Base-by-base conservation (phyloP, 1,140 invertebrate species). In the Calliphora vicina region DNA sequence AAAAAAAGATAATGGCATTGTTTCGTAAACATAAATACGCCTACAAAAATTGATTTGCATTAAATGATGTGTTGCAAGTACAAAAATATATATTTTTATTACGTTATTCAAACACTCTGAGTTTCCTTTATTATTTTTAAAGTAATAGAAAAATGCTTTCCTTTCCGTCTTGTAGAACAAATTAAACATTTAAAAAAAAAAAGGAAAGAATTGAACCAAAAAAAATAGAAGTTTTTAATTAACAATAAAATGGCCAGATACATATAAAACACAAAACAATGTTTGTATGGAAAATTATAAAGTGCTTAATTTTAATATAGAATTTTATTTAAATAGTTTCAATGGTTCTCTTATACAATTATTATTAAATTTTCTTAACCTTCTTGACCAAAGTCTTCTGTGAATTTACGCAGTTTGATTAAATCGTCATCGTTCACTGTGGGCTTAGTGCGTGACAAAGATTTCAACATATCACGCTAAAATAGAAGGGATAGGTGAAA, bases 381-480 rank as follows among this genome's bases (percentile, higher is more conserved):
- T 92, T 99, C 99, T 92, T 99, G 98, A 27, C 99, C 99, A 92
- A 99, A 99, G 92, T 99, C 98, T 90, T 97, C 95, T 91, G 96
- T 99, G 91, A 99, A 99, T 90, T 99, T 97, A 87, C 97, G 94
- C 86, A 99, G 91, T 91, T 99, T 99, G 29, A 94, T 93, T 92
- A 99, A 94, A 91, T 99, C 99, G 72, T 97, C 95, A 85, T 98
- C 96, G 91, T 99, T 99, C 0, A 99, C 98, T 20, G 99, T 99
- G 15, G 99, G 98, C 92, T 99, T 99, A 45, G 97, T 97, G 81
- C 96, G 98, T 3, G 94, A 93, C 85, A 99, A 91, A 0, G 98
- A 99, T 90, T 95, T 94, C 73, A 97, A 86, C 96, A 99, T 98
- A 91, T 99, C 98, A 92, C 94, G 96, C 97, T 98, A 90, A 26